Conservation (phyloP, 2,888 invertebrate genomes). For the Dicycla oo region DNA sequence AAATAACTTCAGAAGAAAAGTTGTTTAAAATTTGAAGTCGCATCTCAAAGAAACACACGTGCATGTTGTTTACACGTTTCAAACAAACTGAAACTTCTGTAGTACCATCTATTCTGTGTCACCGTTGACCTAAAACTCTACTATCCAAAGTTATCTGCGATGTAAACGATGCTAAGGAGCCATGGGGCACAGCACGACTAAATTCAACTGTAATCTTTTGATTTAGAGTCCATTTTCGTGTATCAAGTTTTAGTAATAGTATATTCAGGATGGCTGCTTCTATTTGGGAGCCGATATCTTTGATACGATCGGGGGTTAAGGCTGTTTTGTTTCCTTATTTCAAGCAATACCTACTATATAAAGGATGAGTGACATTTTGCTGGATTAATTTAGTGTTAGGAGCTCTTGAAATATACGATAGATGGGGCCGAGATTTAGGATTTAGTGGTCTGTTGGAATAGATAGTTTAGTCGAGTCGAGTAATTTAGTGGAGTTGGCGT, state of each 20-base stretch:
- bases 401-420: constrained; percentile 48
- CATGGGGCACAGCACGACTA: constrained; percentile 57
- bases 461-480: constrained; percentile 26
- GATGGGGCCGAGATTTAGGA: constrained; percentile 44
- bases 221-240: constrained; percentile 58
- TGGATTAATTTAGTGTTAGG: constrained; percentile 67
- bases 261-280: constrained; percentile 63
- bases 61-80: constrained; percentile 37
- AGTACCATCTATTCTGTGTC: constrained; percentile 46
- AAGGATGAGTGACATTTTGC: constrained; percentile 69
- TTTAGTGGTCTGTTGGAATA: constrained; percentile 30
- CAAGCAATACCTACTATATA: constrained; percentile 63
- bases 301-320: constrained; percentile 77
- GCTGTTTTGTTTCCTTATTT: constrained; percentile 83
- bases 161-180: constrained; percentile 79
- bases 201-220: constrained; percentile 63
- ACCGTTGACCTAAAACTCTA: constrained; percentile 81
- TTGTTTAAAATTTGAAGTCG: constrained; percentile 17
- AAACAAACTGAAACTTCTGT: constrained; percentile 59
- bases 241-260: constrained; percentile 49
- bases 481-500: constrained; percentile 41
- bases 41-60: constrained; percentile 26
- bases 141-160: constrained; percentile 83
- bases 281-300: constrained; percentile 64
- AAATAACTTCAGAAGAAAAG: constrained; percentile 31